phyloP scores from a whole-genome alignment of 2,113 vertebrate species.

The Macrotus californicus region DNA sequence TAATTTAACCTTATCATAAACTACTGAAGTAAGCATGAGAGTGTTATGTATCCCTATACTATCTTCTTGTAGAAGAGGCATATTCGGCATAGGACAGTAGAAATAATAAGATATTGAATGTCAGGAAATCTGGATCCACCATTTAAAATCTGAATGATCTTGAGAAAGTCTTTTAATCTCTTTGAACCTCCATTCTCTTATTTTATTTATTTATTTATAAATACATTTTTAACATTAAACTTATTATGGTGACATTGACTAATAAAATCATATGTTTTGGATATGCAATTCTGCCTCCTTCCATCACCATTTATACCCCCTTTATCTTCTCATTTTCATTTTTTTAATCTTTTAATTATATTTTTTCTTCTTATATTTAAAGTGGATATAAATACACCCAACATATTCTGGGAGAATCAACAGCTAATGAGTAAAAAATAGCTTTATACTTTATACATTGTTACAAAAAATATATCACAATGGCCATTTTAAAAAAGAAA shows the following conservation, averaged over 20 bases:
- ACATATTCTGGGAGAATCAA: background rate
- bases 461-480: background rate
- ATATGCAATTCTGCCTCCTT: too few relatives aligned
- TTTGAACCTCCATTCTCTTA: background rate
- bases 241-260: too few relatives aligned
- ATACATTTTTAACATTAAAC: background rate
- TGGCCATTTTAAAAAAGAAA: background rate
- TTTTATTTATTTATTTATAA: background rate
- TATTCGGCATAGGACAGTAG: background rate
- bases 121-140: background rate
- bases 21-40: background rate
- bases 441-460: background rate
- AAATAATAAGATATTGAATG: background rate
- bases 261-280: too few relatives aligned
- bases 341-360: too few relatives aligned
- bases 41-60: background rate
- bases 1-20: background rate
- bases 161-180: background rate
- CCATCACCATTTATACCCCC: too few relatives aligned
- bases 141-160: background rate
- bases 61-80: background rate
- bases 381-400: background rate
- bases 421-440: background rate
- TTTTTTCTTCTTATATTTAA: conserved; percentile 28
- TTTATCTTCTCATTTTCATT: too few relatives aligned